A percentile compares a stretch with the other conserved stretches of the same genome.
Conservation (phyloP, 2,797 vertebrate genomes). For the Podargus strigoides region DNA sequence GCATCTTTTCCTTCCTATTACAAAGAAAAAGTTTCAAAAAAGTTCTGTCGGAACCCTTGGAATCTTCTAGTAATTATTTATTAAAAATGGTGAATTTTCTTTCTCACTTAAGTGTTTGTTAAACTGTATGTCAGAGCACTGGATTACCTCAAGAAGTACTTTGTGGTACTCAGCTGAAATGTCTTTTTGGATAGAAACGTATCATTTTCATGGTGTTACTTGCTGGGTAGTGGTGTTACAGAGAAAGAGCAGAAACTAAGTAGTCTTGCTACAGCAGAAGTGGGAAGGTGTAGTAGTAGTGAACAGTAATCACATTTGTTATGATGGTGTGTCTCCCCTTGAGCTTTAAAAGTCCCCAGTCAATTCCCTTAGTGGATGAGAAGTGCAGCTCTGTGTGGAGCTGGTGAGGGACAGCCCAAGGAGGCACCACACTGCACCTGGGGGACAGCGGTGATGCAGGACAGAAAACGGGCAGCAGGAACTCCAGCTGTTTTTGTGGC, state of each 20-base stretch:
- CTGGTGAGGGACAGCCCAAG: neutral
- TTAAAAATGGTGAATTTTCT: neutral
- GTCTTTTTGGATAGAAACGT: neutral
- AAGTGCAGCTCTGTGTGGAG: neutral
- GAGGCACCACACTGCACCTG: neutral
- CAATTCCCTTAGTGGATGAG: neutral
- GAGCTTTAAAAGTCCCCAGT: neutral
- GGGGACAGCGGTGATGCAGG: neutral
- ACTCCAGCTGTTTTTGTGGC: neutral
- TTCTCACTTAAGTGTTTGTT: neutral
- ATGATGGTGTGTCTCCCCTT: neutral
- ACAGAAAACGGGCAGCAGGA: neutral
- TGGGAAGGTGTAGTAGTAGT: neutral
- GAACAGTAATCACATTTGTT: neutral
- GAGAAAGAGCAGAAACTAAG: neutral
- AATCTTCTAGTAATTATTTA: neutral
- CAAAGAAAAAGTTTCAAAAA: neutral
- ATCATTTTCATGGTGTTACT: neutral
- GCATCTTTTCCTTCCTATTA: neutral
- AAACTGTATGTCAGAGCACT: neutral
- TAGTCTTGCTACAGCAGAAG: neutral
- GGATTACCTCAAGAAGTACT: neutral
- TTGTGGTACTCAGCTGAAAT: neutral
- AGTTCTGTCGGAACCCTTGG: neutral
- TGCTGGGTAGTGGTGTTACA: accelerated